Conservation (phyloP, 2,797 vertebrate genomes). For the Myotis vivesi region DNA sequence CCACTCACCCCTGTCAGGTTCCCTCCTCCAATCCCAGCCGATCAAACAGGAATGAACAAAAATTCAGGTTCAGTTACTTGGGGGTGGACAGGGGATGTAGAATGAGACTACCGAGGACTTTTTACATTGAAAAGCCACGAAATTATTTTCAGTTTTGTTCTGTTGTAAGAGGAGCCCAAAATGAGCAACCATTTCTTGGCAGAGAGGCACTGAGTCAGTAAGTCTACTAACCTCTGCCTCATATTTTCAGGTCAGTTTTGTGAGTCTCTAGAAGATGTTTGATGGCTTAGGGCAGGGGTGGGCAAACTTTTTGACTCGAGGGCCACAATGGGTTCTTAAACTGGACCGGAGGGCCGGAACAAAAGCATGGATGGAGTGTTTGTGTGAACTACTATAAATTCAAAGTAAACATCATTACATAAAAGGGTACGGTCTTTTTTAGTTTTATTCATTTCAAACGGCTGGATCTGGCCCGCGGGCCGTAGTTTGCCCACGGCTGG, state of each 20-base stretch:
- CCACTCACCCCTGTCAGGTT: neutral
- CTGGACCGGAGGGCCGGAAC: no score
- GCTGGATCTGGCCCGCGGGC: no score
- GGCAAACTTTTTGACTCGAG: no score
- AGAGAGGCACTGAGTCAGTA: neutral
- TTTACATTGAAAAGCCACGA: conserved; percentile 24
- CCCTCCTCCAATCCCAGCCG: neutral
- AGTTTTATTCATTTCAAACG: no score
- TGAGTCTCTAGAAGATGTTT: neutral
- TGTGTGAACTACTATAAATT: no score
- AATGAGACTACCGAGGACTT: conserved; percentile 12
- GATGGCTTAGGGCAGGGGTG: neutral
- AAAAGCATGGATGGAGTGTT: no score
- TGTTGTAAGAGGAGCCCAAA: conserved; percentile 49
- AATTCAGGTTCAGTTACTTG: neutral
- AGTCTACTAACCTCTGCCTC: neutral
- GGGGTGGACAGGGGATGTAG: neutral
- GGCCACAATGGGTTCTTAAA: no score
- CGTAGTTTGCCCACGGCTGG: no score
- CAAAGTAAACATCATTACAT: no score
- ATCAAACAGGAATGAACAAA: conserved; percentile 5
- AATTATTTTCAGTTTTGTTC: conserved; percentile 32
- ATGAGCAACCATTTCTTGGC: conserved; percentile 27
- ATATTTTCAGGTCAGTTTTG: neutral
- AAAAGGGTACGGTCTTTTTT: no score